These are phyloP conservation scores for Drosophila pseudoobscura DNA, from an alignment of 1,140 invertebrate species.

Conservation along the genomic window DNA sequence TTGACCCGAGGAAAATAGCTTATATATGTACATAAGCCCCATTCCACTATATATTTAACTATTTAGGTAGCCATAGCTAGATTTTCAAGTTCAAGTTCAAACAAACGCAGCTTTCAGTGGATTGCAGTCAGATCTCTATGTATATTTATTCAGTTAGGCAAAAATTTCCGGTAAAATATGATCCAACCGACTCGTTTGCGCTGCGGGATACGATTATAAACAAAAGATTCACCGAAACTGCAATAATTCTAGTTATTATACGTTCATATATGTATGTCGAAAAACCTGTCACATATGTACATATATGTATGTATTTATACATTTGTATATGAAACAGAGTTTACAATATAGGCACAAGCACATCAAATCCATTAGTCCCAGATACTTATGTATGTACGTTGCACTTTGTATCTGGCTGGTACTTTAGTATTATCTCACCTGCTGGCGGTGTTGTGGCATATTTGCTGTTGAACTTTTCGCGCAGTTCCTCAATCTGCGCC, in stretches of 20 bases:
- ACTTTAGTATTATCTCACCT: slow-evolving; percentile 59
- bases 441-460: slow-evolving; percentile 83
- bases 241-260: slow-evolving; percentile 1
- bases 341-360: background rate
- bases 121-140: slow-evolving; percentile 27
- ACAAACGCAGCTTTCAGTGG: slow-evolving; percentile 15
- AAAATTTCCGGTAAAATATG: slow-evolving; percentile 9
- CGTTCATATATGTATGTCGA: no score
- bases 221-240: slow-evolving; percentile 20
- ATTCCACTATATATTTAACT: slow-evolving; percentile 6
- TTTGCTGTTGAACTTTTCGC: slow-evolving; percentile 85
- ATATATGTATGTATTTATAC: background rate
- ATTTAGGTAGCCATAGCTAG: slow-evolving; percentile 8
- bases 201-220: background rate
- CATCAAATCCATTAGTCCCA: background rate
- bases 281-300: background rate
- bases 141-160: slow-evolving; percentile 14
- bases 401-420: slow-evolving; percentile 17
- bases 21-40: no score
- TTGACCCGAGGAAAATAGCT: background rate
- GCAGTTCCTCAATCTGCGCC: slow-evolving; percentile 84
- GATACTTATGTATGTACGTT: slow-evolving; percentile 1
- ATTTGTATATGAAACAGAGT: no score
- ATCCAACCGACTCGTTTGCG: background rate
- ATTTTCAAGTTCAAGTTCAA: slow-evolving; percentile 37